Evolutionary conservation across 2,113 vertebrate species (phyloP).

Genomic region (Acanthisitta chloris): DNA sequence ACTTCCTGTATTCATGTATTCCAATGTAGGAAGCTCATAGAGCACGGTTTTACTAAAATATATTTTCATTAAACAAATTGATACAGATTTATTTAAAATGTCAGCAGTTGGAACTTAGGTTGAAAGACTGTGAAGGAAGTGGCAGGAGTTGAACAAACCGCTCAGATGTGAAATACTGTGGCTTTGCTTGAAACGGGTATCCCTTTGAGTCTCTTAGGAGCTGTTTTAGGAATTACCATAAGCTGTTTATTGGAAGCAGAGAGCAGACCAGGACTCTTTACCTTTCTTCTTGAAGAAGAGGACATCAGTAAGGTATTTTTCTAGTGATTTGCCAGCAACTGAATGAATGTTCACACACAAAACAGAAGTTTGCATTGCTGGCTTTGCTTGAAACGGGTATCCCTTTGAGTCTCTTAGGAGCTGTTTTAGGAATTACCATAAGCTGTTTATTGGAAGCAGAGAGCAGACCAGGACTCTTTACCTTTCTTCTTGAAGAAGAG

Average conservation of each 20-base stretch:
- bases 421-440: not conserved
- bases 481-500: conserved; percentile 42
- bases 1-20: conserved; percentile 70
- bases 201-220: not conserved
- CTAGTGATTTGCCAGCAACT: not conserved
- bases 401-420: not conserved
- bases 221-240: not conserved
- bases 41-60: conserved; percentile 52
- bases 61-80: conserved; percentile 44
- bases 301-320: conserved; percentile 23
- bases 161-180: too few species aligned
- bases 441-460: not conserved
- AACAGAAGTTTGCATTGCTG: not conserved
- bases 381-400: not conserved
- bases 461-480: not conserved
- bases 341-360: not conserved
- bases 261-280: not conserved
- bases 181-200: not conserved
- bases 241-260: not conserved
- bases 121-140: conserved; percentile 1
- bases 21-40: conserved; percentile 68
- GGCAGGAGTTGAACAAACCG: not conserved
- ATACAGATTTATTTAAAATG: conserved; percentile 43
- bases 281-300: conserved; percentile 42
- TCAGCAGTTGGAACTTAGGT: not conserved